Evolutionary conservation across 2,888 invertebrate species (phyloP).

Genomic region (Gnatocerus cornutus): DNA sequence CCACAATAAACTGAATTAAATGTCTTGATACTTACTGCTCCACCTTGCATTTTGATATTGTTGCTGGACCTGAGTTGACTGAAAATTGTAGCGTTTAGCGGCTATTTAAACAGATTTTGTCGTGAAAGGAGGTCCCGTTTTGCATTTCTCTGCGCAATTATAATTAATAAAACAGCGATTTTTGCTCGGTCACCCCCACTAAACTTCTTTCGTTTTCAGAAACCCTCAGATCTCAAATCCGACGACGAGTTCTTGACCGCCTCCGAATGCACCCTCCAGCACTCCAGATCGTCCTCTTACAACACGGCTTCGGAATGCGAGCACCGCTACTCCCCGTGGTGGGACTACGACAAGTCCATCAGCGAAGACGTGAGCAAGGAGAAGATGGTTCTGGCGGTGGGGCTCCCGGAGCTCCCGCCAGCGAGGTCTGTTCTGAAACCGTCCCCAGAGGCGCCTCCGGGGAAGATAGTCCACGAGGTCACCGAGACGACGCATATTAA

Average conservation of each 20-base stretch:
- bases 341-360: slow-evolving; percentile 72
- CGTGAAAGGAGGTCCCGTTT: slow-evolving; percentile 54
- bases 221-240: slow-evolving; percentile 70
- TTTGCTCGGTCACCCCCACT: neutral
- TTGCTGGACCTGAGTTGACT: slow-evolving; percentile 57
- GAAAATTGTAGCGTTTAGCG: slow-evolving; percentile 47
- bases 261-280: slow-evolving; percentile 80
- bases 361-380: slow-evolving; percentile 67
- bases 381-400: slow-evolving; percentile 70
- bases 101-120: slow-evolving; percentile 58
- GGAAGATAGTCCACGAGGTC: slow-evolving; percentile 72
- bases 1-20: neutral
- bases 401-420: slow-evolving; percentile 68
- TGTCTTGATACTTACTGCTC: slow-evolving; percentile 59
- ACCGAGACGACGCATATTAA: slow-evolving; percentile 73
- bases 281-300: slow-evolving; percentile 80
- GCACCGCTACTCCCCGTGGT: slow-evolving; percentile 73
- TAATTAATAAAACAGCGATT: slow-evolving; percentile 13
- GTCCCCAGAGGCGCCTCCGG: slow-evolving; percentile 69
- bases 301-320: slow-evolving; percentile 81
- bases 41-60: slow-evolving; percentile 60
- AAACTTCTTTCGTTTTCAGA: slow-evolving; percentile 46
- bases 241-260: slow-evolving; percentile 81
- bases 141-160: slow-evolving; percentile 36
- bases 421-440: slow-evolving; percentile 66